A percentile compares a stretch with the other conserved stretches of the same genome.
Evolutionary conservation across 2,888 invertebrate genomes (phyloP).

Genomic region (Rhopalosiphum nymphaeae): DNA sequence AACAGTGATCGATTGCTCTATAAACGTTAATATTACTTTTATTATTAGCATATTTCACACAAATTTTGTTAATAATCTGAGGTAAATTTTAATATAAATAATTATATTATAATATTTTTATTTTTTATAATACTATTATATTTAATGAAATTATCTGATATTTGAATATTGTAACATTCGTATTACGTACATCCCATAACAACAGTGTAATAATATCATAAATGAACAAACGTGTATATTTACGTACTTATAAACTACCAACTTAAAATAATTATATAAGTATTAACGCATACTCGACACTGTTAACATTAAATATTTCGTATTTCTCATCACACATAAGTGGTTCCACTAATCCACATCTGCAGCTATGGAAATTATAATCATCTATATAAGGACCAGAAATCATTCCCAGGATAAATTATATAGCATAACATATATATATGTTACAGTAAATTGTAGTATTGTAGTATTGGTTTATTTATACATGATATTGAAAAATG

Average conservation of each 20-base stretch:
- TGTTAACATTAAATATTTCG: neutral
- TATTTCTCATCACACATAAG: neutral
- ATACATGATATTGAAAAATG: neutral
- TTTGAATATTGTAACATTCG: neutral
- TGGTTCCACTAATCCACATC: neutral
- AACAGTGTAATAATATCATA: neutral
- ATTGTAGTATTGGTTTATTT: neutral
- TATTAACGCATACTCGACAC: neutral
- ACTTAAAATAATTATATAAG: neutral
- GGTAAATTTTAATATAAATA: neutral
- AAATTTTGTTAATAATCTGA: neutral
- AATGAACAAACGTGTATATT: neutral
- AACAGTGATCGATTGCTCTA: neutral
- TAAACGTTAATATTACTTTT: neutral
- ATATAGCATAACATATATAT: neutral
- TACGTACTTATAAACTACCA: neutral
- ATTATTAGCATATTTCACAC: neutral
- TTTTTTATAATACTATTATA: neutral
- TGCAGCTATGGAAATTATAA: neutral
- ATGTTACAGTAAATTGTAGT: neutral
- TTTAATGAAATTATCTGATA: neutral
- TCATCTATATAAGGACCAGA: neutral
- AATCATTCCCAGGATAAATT: neutral
- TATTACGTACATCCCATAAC: too few relatives aligned
- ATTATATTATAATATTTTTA: neutral